Conservation (phyloP, 2,888 invertebrate species). For the Monopis laevigella region DNA sequence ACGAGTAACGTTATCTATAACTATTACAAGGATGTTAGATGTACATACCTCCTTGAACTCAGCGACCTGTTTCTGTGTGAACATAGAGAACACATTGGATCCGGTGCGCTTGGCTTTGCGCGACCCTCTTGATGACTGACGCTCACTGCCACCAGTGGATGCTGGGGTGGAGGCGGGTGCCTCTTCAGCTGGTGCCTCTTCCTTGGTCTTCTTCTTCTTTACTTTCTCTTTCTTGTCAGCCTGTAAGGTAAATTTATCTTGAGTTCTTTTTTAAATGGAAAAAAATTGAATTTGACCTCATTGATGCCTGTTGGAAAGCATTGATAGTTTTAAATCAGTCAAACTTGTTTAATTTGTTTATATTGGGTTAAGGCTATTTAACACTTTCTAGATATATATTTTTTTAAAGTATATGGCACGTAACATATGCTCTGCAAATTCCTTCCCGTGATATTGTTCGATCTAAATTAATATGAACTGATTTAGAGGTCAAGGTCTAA, state of each 20-base stretch:
- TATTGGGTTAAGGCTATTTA: not conserved
- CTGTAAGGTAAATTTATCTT: conserved; percentile 45
- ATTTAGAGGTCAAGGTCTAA: not conserved
- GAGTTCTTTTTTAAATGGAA: not conserved
- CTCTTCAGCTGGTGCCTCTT: conserved; percentile 68
- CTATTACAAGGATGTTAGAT: no score
- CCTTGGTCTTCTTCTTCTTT: conserved; percentile 83
- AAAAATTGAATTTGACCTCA: not conserved
- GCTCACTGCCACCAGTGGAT: conserved; percentile 67
- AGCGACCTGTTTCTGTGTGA: conserved; percentile 94
- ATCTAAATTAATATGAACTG: not conserved
- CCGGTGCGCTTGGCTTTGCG: conserved; percentile 87
- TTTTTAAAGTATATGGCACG: no score
- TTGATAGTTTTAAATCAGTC: not conserved
- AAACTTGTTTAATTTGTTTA: not conserved
- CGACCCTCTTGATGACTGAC: conserved; percentile 85
- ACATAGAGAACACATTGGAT: conserved; percentile 97
- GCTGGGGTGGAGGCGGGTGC: conserved; percentile 72
- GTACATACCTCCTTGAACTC: conserved; percentile 90
- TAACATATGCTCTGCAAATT: no score
- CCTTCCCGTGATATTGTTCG: no score
- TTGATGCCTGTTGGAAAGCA: not conserved
- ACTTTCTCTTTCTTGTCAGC: conserved; percentile 95
- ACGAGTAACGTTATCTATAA: no score
- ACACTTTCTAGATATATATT: no score